These are phyloP conservation scores for Chitala chitala DNA, from an alignment of 2,113 vertebrate species.

Conservation along the genomic window DNA sequence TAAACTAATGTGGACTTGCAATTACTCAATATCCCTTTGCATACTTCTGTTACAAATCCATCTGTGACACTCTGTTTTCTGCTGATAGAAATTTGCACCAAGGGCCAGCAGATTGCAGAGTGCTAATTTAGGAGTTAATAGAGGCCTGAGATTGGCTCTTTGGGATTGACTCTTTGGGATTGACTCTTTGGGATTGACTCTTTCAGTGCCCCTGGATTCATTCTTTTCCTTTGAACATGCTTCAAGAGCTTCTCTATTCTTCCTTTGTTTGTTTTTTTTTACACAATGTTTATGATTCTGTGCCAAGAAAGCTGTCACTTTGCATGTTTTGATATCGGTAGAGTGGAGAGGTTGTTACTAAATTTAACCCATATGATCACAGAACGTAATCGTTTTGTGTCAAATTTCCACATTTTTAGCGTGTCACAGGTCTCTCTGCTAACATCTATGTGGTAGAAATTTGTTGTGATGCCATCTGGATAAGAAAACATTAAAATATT, in stretches of 20 bases:
- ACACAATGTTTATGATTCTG: too few species aligned
- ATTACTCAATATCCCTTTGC: not conserved
- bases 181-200: not conserved
- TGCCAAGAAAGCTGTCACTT: not conserved
- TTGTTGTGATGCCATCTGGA: conserved; percentile 13
- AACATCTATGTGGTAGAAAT: not conserved
- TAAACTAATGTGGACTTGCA: too few species aligned
- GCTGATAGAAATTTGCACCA: not conserved
- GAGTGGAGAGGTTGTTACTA: too few species aligned
- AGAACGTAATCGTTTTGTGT: too few species aligned
- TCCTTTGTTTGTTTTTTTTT: too few species aligned
- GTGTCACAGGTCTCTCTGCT: not conserved
- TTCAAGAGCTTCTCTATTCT: too few species aligned
- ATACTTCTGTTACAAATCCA: not conserved
- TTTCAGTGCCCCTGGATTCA: too few species aligned
- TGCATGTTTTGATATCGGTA: not conserved
- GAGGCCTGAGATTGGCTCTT: not conserved
- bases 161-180: conserved; percentile 4
- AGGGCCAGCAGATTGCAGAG: not conserved
- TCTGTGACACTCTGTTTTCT: not conserved
- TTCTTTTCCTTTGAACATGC: too few species aligned
- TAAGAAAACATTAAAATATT: conserved; percentile 10
- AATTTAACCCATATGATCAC: too few species aligned
- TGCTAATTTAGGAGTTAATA: conserved; percentile 2
- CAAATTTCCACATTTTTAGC: too few species aligned